Conservation (phyloP, 1,140 invertebrate genomes). For the Drosophila cardini region DNA sequence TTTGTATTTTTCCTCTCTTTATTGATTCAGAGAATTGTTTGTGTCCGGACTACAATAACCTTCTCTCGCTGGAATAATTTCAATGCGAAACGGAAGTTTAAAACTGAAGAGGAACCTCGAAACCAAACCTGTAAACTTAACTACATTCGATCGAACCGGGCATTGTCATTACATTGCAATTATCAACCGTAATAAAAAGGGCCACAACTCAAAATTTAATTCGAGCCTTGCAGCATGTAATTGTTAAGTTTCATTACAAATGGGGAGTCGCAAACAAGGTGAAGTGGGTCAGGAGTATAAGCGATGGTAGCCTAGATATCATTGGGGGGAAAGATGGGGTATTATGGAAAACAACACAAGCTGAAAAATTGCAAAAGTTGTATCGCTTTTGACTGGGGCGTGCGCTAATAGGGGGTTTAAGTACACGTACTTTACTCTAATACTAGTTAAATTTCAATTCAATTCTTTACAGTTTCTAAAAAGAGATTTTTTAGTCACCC, state of each 20-base stretch:
- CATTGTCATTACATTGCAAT: slow-evolving; percentile 79
- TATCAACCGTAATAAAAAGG: slow-evolving; percentile 76
- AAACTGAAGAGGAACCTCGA: neutral
- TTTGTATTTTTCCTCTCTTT: slow-evolving; percentile 8
- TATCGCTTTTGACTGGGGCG: slow-evolving; percentile 35
- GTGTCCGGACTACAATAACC: slow-evolving; percentile 22
- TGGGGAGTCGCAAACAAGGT: neutral
- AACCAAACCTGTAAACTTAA: slow-evolving; percentile 23
- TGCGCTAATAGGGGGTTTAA: neutral
- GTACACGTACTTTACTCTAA: neutral
- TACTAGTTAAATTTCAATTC: too few species aligned
- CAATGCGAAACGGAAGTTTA: slow-evolving; percentile 46
- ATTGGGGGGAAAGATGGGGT: slow-evolving; percentile 8
- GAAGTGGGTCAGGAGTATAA: neutral
- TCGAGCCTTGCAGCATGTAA: slow-evolving; percentile 65
- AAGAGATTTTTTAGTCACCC: too few species aligned
- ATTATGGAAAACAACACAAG: slow-evolving; percentile 60
- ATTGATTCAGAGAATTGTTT: slow-evolving; percentile 40
- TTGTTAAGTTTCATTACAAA: slow-evolving; percentile 78
- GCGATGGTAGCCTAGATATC: slow-evolving; percentile 30
- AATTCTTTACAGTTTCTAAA: too few species aligned
- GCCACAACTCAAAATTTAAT: slow-evolving; percentile 78
- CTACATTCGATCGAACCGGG: slow-evolving; percentile 22
- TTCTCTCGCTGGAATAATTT: slow-evolving; percentile 64
- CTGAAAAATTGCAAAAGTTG: slow-evolving; percentile 71